Conservation (phyloP, 2,113 vertebrate species). For the Grammomys surdaster region DNA sequence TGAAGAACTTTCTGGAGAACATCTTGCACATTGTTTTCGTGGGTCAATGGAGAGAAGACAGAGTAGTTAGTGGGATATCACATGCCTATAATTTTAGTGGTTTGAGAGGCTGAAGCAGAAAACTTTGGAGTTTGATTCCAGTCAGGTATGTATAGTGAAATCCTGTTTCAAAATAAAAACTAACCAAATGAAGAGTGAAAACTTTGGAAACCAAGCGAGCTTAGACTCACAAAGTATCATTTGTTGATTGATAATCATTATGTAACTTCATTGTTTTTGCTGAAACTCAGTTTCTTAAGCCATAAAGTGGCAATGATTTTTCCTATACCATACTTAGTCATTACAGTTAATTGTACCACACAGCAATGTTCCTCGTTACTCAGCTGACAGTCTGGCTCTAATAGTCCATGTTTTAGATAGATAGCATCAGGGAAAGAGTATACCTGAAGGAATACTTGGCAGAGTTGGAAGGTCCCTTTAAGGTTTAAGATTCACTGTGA, state of each 20-base stretch:
- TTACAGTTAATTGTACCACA: background rate
- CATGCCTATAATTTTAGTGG: background rate
- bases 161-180: background rate
- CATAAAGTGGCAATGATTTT: background rate
- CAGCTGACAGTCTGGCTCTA: background rate
- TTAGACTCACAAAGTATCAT: background rate
- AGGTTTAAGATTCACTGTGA: background rate
- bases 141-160: background rate
- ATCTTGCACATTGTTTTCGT: background rate
- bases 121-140: background rate
- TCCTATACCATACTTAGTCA: background rate
- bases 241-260: background rate
- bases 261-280: background rate
- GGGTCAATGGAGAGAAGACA: background rate
- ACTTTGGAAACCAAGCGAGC: background rate
- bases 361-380: background rate
- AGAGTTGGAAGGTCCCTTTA: background rate
- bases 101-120: background rate
- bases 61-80: background rate
- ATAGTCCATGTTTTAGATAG: background rate
- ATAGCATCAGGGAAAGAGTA: background rate
- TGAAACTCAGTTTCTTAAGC: slow-evolving; percentile 8
- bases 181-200: background rate
- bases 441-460: background rate
- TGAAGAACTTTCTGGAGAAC: background rate